Conservation (phyloP, 2,888 invertebrate species). For the Spodoptera littoralis region DNA sequence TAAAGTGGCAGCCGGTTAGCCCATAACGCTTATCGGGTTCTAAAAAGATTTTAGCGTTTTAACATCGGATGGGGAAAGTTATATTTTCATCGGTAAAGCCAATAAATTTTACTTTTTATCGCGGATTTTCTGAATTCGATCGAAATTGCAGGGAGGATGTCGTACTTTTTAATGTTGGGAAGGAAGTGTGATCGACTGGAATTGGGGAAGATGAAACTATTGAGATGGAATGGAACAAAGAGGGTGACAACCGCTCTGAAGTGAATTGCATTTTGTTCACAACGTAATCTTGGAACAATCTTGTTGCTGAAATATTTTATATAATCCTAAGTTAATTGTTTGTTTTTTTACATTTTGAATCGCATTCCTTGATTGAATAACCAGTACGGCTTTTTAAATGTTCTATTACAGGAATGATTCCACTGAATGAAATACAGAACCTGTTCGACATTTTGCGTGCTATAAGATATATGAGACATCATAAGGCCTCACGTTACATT, state of each 20-base stretch:
- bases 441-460: too few species aligned
- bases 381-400: too few species aligned
- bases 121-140: conserved; percentile 38
- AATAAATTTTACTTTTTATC: conserved; percentile 53
- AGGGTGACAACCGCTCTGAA: conserved; percentile 41
- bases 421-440: too few species aligned
- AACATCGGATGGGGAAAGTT: conserved; percentile 60
- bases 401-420: too few species aligned
- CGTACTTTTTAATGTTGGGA: conserved; percentile 49
- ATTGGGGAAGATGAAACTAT: conserved; percentile 56
- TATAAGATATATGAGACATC: too few species aligned
- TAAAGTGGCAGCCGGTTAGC: conserved; percentile 87
- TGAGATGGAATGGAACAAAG: conserved; percentile 49
- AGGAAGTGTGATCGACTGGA: conserved; percentile 48
- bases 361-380: too few species aligned
- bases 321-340: too few species aligned
- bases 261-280: conserved; percentile 47
- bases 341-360: too few species aligned
- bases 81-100: conserved; percentile 54
- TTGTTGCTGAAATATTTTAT: conserved; percentile 3
- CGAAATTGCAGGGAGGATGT: conserved; percentile 48
- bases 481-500: too few species aligned
- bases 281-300: conserved; percentile 33
- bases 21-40: conserved; percentile 85
- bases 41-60: conserved; percentile 77